A percentile compares a stretch with the other conserved stretches of the same genome.
phyloP scores from a whole-genome alignment of 2,797 vertebrate genomes.

The Rachycentron canadum region DNA sequence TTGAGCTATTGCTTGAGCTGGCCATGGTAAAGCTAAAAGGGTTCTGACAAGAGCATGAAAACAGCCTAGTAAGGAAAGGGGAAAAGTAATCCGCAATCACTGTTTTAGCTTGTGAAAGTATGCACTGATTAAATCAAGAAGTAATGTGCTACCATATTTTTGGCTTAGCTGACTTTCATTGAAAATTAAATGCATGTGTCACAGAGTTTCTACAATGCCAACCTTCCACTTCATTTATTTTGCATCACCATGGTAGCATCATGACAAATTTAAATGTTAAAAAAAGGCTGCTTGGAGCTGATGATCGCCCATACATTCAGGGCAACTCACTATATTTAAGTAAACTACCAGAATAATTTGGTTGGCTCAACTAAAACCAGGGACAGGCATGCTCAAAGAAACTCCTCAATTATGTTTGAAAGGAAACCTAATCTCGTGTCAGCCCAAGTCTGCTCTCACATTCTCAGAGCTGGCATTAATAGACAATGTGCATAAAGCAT shows the following conservation, averaged over 20 bases:
- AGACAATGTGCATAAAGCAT: slow-evolving; percentile 52
- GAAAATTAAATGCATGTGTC: slow-evolving; percentile 13
- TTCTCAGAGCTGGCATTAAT: slow-evolving; percentile 47
- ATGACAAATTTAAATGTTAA: slow-evolving; percentile 2
- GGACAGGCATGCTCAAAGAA: slow-evolving; percentile 46
- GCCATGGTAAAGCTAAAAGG: slow-evolving; percentile 24
- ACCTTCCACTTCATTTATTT: slow-evolving; percentile 12
- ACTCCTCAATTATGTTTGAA: slow-evolving; percentile 49
- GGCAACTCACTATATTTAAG: not conserved
- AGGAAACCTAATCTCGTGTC: slow-evolving; percentile 59
- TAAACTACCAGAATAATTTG: slow-evolving; percentile 9
- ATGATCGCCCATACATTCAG: slow-evolving; percentile 23
- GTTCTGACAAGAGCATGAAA: slow-evolving; percentile 21
- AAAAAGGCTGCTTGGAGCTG: slow-evolving; percentile 11
- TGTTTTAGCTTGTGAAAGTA: slow-evolving; percentile 2
- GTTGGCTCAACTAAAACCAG: slow-evolving; percentile 13
- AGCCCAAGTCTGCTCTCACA: slow-evolving; percentile 52
- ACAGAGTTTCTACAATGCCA: not conserved
- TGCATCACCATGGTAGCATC: slow-evolving; percentile 3
- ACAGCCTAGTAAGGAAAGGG: slow-evolving; percentile 14
- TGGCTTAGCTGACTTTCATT: not conserved
- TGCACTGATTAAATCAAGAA: slow-evolving; percentile 6
- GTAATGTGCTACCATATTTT: not conserved
- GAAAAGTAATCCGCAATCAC: not conserved
- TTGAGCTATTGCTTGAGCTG: slow-evolving; percentile 35